phyloP scores from a whole-genome alignment of 1,140 invertebrate genomes.

The Nilaparvata lugens region DNA sequence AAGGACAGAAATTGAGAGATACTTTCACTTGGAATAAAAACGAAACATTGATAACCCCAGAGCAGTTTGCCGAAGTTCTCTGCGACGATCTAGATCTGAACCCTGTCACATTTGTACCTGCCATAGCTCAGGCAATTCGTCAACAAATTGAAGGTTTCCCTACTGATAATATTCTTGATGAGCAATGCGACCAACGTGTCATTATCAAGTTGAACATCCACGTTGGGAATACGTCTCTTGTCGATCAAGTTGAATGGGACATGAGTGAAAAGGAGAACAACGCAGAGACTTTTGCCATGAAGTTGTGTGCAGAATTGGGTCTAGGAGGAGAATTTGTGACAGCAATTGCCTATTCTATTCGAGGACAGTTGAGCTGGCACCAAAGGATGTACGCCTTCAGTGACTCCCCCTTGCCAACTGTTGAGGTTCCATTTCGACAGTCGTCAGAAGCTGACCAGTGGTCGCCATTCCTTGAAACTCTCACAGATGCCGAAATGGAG shows the following conservation, averaged over 20 bases:
- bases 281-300: constrained; percentile 95
- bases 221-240: constrained; percentile 96
- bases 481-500: constrained; percentile 99
- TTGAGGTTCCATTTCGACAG: constrained; percentile 90
- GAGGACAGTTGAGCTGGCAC: constrained; percentile 96
- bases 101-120: constrained; percentile 91
- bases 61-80: constrained; percentile 96
- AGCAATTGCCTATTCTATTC: constrained; percentile 94
- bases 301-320: constrained; percentile 92
- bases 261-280: constrained; percentile 97
- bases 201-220: constrained; percentile 93
- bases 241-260: constrained; percentile 99
- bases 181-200: constrained; percentile 87
- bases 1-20: constrained; percentile 94
- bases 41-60: constrained; percentile 93
- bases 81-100: constrained; percentile 98
- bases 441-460: constrained; percentile 94
- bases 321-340: constrained; percentile 98
- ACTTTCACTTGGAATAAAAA: constrained; percentile 99
- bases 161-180: constrained; percentile 76
- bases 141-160: constrained; percentile 95
- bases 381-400: constrained; percentile 97
- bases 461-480: constrained; percentile 96
- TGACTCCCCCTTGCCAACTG: constrained; percentile 87
- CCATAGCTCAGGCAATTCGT: constrained; percentile 89